Evolutionary conservation across 2,888 invertebrate species (phyloP).

Genomic region (Drosophila barbarae): DNA sequence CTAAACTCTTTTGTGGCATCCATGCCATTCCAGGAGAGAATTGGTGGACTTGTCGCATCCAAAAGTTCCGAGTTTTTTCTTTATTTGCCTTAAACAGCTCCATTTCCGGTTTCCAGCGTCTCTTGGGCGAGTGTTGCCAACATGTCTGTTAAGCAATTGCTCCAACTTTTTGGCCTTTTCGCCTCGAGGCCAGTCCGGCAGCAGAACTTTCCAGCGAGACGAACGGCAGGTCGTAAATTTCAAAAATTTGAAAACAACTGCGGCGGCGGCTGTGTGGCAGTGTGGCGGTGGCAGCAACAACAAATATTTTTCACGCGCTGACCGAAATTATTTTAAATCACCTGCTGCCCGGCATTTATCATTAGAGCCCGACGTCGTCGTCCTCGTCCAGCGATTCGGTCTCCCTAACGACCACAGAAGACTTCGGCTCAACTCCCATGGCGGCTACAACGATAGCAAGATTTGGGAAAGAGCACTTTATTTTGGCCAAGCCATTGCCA

Average conservation of each 20-base stretch:
- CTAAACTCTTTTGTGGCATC: slow-evolving; percentile 63
- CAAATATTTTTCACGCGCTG: slow-evolving; percentile 64
- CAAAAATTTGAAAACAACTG: slow-evolving; percentile 54
- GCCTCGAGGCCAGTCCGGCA: slow-evolving; percentile 25
- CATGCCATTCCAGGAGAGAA: slow-evolving; percentile 48
- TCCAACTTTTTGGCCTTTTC: slow-evolving; percentile 46
- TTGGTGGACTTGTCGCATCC: slow-evolving; percentile 61
- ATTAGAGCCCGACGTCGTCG: slow-evolving; percentile 45
- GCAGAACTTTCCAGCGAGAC: slow-evolving; percentile 44
- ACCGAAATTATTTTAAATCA: slow-evolving; percentile 75
- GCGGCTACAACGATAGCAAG: slow-evolving; percentile 51
- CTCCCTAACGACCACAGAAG: slow-evolving; percentile 59
- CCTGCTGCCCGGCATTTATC: slow-evolving; percentile 75
- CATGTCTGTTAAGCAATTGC: slow-evolving; percentile 56
- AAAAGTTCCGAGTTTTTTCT: slow-evolving; percentile 50
- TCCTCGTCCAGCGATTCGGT: slow-evolving; percentile 7
- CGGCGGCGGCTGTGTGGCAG: neutral
- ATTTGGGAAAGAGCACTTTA: slow-evolving; percentile 69
- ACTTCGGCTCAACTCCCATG: slow-evolving; percentile 39
- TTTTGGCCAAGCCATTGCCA: slow-evolving; percentile 56
- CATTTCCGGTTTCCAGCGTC: slow-evolving; percentile 11
- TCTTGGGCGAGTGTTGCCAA: slow-evolving; percentile 38
- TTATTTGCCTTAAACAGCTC: slow-evolving; percentile 7
- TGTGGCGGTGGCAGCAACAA: slow-evolving; percentile 1
- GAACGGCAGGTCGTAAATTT: slow-evolving; percentile 67